These are phyloP conservation scores for Acanthosepion esculentum DNA, from an alignment of 2,888 invertebrate genomes.

Conservation along the genomic window DNA sequence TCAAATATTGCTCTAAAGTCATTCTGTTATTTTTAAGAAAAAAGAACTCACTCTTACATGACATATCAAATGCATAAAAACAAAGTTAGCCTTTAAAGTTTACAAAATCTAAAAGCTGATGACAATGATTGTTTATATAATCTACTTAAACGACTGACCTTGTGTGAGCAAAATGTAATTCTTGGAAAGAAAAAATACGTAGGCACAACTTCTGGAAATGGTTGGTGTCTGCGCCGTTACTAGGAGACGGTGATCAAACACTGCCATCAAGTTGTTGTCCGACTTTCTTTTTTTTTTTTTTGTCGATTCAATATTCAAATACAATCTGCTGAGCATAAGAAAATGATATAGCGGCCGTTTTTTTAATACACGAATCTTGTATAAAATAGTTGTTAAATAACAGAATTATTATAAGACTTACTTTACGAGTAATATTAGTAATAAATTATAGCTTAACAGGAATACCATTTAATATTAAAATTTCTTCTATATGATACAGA, in stretches of 20 bases:
- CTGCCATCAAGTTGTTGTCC: neutral
- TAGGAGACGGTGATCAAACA: slow-evolving; percentile 20
- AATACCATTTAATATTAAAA: too few relatives aligned
- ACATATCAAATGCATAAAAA: neutral
- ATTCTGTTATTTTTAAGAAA: neutral
- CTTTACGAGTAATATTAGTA: too few relatives aligned
- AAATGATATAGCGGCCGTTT: too few relatives aligned
- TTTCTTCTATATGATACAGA: too few relatives aligned
- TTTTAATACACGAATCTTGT: too few relatives aligned
- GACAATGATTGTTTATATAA: neutral
- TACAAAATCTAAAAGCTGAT: neutral
- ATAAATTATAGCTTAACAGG: too few relatives aligned
- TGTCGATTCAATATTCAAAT: neutral
- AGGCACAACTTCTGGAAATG: neutral
- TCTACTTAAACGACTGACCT: too few relatives aligned
- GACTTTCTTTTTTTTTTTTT: neutral
- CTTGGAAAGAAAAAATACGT: too few relatives aligned
- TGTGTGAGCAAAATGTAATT: too few relatives aligned
- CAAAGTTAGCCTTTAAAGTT: neutral
- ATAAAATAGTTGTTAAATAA: too few relatives aligned
- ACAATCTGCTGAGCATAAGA: too few relatives aligned
- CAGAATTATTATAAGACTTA: too few relatives aligned
- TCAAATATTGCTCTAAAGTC: neutral
- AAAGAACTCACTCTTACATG: neutral
- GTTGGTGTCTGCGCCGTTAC: neutral